A percentile compares a stretch with the other conserved stretches of the same genome.
Evolutionary conservation across 2,888 invertebrate genomes (phyloP).

Genomic region (Lysandra coridon): DNA sequence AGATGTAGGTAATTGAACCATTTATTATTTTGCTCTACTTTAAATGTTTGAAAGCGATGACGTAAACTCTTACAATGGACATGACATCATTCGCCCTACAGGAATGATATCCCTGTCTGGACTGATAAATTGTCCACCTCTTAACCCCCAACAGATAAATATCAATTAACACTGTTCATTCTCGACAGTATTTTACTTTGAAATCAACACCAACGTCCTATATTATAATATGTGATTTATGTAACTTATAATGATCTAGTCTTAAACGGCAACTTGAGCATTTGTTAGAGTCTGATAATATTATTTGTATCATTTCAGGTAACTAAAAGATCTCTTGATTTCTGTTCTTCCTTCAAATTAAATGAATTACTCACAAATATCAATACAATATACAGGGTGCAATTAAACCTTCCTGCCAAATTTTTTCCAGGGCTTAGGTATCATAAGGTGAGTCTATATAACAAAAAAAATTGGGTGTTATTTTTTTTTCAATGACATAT

Average conservation of each 20-base stretch:
- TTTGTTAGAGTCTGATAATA: too few relatives aligned
- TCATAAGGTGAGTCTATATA: too few relatives aligned
- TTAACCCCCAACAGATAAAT: conserved; percentile 30
- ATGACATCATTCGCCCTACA: conserved; percentile 34
- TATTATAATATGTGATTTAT: background rate
- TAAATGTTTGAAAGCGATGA: conserved; percentile 37
- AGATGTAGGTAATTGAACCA: background rate
- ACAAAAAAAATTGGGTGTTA: too few relatives aligned
- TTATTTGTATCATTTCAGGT: too few relatives aligned
- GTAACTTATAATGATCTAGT: background rate
- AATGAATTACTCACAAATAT: too few relatives aligned
- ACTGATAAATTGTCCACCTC: conserved; percentile 36
- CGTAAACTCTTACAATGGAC: conserved; percentile 36
- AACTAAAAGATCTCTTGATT: too few relatives aligned
- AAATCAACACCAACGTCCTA: conserved; percentile 6
- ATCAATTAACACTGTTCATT: conserved; percentile 13
- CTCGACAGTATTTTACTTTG: background rate
- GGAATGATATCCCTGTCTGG: conserved; percentile 1
- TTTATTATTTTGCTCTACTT: background rate
- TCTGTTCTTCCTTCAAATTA: too few relatives aligned
- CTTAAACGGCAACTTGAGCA: background rate
- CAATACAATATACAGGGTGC: too few relatives aligned
- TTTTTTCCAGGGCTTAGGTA: too few relatives aligned
- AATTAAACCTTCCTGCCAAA: too few relatives aligned
- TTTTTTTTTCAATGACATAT: too few relatives aligned